Conservation (phyloP, 92 coral and sea anemone genomes). For the Umimayanthus kanabou region DNA sequence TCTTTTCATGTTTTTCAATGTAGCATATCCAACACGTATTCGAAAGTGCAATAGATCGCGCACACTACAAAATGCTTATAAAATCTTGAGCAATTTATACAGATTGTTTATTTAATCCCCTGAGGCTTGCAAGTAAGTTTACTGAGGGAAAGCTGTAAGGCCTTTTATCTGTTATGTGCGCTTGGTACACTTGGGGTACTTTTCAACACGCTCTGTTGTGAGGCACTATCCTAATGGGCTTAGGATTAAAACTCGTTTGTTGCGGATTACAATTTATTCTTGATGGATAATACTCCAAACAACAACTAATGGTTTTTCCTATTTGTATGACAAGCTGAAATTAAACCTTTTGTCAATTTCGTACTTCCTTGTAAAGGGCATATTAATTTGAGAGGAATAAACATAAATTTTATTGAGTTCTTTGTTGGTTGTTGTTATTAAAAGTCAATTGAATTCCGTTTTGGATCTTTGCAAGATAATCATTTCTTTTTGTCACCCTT, state of each 20-base stretch:
- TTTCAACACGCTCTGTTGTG: constrained; percentile 32
- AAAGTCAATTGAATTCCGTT: constrained; percentile 51
- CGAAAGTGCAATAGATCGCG: constrained; percentile 5
- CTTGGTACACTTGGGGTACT: not conserved
- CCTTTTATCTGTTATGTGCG: constrained; percentile 13
- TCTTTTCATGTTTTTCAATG: not conserved
- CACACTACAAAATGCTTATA: constrained; percentile 13
- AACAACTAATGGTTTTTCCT: constrained; percentile 47
- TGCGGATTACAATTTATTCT: constrained; percentile 66
- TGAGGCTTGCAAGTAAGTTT: constrained; percentile 25
- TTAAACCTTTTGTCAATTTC: constrained; percentile 47
- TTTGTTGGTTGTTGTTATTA: constrained; percentile 48
- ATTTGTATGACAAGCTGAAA: constrained; percentile 45
- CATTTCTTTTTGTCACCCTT: constrained; percentile 35
- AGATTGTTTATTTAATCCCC: constrained; percentile 45
- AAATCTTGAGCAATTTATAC: constrained; percentile 28
- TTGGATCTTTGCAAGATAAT: constrained; percentile 50
- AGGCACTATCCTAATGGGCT: constrained; percentile 48
- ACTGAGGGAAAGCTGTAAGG: constrained; percentile 5
- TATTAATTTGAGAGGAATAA: constrained; percentile 47
- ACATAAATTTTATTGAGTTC: constrained; percentile 43
- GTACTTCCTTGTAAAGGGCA: constrained; percentile 44
- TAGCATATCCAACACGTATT: not conserved
- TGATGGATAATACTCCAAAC: constrained; percentile 63
- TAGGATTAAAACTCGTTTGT: constrained; percentile 62